phyloP scores from a whole-genome alignment of 35 echinoderm and acorn worm genomes.

The Apostichopus parvimensis region DNA sequence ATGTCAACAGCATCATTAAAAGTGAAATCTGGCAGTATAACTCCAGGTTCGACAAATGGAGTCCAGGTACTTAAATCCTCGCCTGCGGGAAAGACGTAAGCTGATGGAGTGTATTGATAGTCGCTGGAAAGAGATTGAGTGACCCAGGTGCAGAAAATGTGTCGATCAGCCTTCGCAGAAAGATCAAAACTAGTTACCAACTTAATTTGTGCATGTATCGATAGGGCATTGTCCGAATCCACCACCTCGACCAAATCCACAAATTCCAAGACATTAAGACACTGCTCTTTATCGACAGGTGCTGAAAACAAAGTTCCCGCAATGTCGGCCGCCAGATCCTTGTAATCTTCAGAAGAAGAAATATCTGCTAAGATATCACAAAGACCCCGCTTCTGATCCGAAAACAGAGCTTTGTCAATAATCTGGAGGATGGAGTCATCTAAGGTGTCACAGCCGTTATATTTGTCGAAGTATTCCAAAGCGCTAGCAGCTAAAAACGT shows the following conservation, averaged over 20 bases:
- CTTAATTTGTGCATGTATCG: too few species aligned
- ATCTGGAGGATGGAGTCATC: neutral
- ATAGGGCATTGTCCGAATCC: too few species aligned
- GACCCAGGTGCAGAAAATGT: neutral
- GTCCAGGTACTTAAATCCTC: neutral
- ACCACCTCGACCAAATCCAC: neutral
- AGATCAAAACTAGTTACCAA: neutral
- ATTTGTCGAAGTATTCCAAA: neutral
- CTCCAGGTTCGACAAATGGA: neutral
- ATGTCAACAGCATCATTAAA: conserved; percentile 16
- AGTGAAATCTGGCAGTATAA: neutral
- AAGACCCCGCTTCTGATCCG: neutral
- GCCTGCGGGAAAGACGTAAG: neutral
- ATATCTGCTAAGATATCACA: neutral
- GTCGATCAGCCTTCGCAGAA: neutral
- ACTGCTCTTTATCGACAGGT: neutral
- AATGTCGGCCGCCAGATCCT: neutral
- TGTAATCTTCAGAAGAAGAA: neutral
- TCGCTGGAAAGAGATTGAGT: neutral
- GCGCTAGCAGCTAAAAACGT: neutral
- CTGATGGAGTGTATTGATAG: neutral
- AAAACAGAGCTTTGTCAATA: neutral
- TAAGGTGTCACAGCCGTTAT: neutral
- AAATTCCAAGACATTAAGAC: neutral
- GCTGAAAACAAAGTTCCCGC: neutral